Evolutionary conservation across 2,797 vertebrate genomes (phyloP).

Genomic region (Microctenopoma steveboyesi): DNA sequence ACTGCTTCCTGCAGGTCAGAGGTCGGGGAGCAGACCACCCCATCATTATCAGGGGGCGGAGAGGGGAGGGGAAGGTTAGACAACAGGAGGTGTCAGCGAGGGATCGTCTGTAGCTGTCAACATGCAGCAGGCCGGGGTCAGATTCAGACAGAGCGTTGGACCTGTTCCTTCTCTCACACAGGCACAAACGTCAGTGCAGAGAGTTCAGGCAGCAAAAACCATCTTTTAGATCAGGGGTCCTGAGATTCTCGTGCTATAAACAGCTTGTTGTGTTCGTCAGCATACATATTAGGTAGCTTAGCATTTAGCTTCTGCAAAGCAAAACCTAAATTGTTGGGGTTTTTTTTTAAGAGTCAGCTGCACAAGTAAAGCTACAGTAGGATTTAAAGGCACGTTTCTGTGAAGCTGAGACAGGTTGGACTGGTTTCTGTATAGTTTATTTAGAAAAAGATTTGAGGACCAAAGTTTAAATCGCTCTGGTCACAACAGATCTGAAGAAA

Average conservation of each 20-base stretch:
- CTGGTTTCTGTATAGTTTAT: too few species aligned
- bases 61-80: conserved; percentile 27
- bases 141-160: neutral
- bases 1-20: conserved; percentile 68
- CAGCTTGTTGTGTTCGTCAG: too few species aligned
- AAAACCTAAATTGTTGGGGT: neutral
- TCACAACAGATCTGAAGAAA: conserved; percentile 16
- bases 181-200: neutral
- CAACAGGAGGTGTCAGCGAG: conserved; percentile 41
- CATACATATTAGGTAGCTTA: neutral
- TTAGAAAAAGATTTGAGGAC: too few species aligned
- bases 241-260: too few species aligned
- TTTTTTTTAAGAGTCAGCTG: neutral
- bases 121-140: conserved; percentile 14
- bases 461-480: neutral
- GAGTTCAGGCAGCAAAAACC: neutral
- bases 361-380: too few species aligned
- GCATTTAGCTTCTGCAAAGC: too few species aligned
- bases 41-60: conserved; percentile 8
- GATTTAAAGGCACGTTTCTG: too few species aligned
- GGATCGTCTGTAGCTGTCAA: conserved; percentile 40
- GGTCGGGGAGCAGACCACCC: conserved; percentile 50
- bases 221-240: too few species aligned
- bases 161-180: neutral
- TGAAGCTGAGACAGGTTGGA: too few species aligned